Evolutionary conservation across 2,888 invertebrate species (phyloP).

Genomic region (Serrognathus titanus): DNA sequence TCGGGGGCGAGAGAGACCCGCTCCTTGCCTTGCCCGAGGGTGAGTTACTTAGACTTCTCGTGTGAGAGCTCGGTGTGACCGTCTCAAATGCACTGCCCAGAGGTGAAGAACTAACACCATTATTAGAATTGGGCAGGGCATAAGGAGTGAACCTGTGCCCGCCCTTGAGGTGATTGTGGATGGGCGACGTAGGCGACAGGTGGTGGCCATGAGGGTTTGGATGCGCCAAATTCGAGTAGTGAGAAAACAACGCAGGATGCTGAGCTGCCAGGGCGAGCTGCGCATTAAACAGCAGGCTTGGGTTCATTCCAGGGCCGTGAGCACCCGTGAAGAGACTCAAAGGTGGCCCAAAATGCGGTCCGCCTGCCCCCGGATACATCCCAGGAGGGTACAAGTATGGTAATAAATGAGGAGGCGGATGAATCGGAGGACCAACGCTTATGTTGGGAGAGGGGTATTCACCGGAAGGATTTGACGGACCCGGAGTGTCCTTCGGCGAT

Average conservation of each 20-base stretch:
- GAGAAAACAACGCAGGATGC: constrained; percentile 73
- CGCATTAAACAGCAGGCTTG: constrained; percentile 82
- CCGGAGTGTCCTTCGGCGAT: constrained; percentile 53
- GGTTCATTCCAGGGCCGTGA: constrained; percentile 71
- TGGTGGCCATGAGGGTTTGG: constrained; percentile 53
- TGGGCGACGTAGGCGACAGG: constrained; percentile 56
- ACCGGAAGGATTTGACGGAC: constrained; percentile 57
- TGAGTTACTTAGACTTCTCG: constrained; percentile 62
- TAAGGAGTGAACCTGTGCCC: constrained; percentile 88
- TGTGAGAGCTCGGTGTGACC: constrained; percentile 74
- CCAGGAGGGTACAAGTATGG: constrained; percentile 93
- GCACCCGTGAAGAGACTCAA: constrained; percentile 57
- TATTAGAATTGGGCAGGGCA: constrained; percentile 65
- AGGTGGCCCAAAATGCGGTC: constrained; percentile 66
- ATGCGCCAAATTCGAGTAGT: constrained; percentile 63
- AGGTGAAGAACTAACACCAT: constrained; percentile 54
- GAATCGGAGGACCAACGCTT: constrained; percentile 89
- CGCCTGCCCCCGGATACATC: constrained; percentile 70
- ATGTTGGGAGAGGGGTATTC: constrained; percentile 86
- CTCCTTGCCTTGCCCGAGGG: constrained; percentile 52
- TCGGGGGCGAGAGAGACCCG: constrained; percentile 54
- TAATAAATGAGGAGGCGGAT: constrained; percentile 82
- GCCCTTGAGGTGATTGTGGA: constrained; percentile 67
- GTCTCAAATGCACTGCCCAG: constrained; percentile 86
- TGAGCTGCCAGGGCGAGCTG: constrained; percentile 85